Base-by-base conservation (phyloP, 2,888 invertebrate genomes). In the Synergus japonicus region DNA sequence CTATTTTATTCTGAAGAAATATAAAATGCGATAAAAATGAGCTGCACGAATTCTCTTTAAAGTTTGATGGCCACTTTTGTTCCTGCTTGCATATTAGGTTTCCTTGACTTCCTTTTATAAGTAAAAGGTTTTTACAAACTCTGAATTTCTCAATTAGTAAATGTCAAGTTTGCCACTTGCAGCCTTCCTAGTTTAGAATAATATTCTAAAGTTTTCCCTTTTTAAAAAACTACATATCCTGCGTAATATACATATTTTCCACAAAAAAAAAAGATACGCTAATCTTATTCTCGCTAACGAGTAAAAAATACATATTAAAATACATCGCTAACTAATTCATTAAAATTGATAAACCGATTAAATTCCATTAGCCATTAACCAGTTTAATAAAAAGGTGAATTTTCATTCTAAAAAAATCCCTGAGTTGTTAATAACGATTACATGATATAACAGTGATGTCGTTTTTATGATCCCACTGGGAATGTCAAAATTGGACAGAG, bases 121-220 rank as follows among this genome's bases (percentile, higher is more conserved):
- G 18, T 44, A 44, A 44, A 43, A 5, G 22, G 44, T n/a, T n/a
- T n/a, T n/a, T n/a, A 66, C 43, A 66, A 43, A 44, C 12, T 66
- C 44, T 66, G 44, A 66, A 66, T 66, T 66, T n/a, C 44, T 66
- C 44, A 43, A 66, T 43, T 43, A 4, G 43, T 66, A 22, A 66
- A 44, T 66, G 66, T 66, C 66, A 66, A 1, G 18, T 44, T 66
- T 66, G 66, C 66, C 66, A 18, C 44, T 66, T 66, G 66, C 44
- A 66, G n/a, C 49, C 43, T 44, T 18, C 18, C 8, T 15, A 66
- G 44, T 66, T 66, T 44, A 43, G 18, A 66, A 18, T 66, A 44
- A 43, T 44, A 44, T 12, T 22, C 66, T 43, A 66, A 66, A 66
- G 18, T 44, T 44, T 66, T 4, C 18, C 10, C 66, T 44, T 66